A percentile compares a stretch with the other conserved stretches of the same genome.
phyloP scores from a whole-genome alignment of 1,140 invertebrate species.

The Cyclina sinensis region DNA sequence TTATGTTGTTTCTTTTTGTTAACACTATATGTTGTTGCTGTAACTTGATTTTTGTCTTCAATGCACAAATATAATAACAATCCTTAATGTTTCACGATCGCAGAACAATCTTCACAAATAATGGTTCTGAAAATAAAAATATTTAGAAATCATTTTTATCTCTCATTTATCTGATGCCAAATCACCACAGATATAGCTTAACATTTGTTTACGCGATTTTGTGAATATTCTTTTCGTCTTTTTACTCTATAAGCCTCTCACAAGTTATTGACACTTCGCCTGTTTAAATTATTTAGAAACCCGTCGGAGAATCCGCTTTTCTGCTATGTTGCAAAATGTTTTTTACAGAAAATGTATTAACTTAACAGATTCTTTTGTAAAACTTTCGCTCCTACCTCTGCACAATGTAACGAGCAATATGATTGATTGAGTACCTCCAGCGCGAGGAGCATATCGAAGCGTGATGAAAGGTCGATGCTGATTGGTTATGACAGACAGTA shows the following conservation, averaged over 20 bases:
- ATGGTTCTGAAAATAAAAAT: slow-evolving; percentile 51
- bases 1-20: not conserved
- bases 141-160: slow-evolving; percentile 49
- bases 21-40: not conserved
- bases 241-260: slow-evolving; percentile 15
- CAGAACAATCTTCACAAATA: slow-evolving; percentile 18
- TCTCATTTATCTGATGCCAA: not conserved
- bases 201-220: not conserved
- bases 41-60: not conserved
- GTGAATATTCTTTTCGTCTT: slow-evolving; percentile 28
- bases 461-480: slow-evolving; percentile 40
- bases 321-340: slow-evolving; percentile 40
- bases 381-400: slow-evolving; percentile 38
- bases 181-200: not conserved
- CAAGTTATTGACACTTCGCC: slow-evolving; percentile 20
- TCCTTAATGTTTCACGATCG: slow-evolving; percentile 4
- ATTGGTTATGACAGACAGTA: slow-evolving; percentile 41
- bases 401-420: slow-evolving; percentile 23
- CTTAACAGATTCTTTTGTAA: slow-evolving; percentile 43
- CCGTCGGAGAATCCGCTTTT: slow-evolving; percentile 9
- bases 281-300: slow-evolving; percentile 42
- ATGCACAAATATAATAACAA: slow-evolving; percentile 8
- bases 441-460: slow-evolving; percentile 42
- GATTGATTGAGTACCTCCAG: slow-evolving; percentile 44
- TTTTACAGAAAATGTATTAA: slow-evolving; percentile 43